Conservation (phyloP, 2,797 vertebrate species). For the Pseudochirops cupreus region DNA sequence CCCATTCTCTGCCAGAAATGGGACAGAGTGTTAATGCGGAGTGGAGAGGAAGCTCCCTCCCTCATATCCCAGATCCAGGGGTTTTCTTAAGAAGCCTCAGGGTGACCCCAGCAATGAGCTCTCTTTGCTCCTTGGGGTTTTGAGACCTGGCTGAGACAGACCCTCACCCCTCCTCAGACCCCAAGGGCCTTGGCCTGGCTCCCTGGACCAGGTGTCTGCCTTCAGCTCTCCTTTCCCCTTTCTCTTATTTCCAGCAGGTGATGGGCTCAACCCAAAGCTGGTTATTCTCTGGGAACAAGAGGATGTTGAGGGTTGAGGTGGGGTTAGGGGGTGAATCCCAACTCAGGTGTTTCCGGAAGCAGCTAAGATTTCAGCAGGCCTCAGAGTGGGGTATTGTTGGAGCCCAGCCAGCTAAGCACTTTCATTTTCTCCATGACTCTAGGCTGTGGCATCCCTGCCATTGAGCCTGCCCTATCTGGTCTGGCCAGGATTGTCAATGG, state of each 20-base stretch:
- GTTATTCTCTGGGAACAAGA: neutral
- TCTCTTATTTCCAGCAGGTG: neutral
- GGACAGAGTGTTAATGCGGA: neutral
- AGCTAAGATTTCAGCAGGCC: neutral
- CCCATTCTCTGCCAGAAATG: neutral
- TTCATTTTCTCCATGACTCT: fast-evolving
- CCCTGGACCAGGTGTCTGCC: neutral
- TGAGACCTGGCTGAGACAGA: neutral
- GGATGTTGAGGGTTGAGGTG: neutral
- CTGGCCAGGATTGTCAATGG: slow-evolving; percentile 92
- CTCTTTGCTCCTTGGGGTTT: neutral
- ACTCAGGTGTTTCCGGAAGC: neutral
- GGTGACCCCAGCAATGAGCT: fast-evolving
- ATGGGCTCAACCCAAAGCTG: neutral
- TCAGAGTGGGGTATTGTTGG: neutral
- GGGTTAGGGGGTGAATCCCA: fast-evolving
- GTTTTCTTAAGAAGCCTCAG: neutral
- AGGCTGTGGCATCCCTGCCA: slow-evolving; percentile 92
- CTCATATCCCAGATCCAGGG: neutral
- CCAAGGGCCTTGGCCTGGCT: neutral
- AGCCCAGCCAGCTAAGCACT: neutral
- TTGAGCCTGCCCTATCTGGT: slow-evolving; percentile 87
- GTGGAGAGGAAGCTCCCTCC: neutral
- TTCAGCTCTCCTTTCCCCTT: neutral
- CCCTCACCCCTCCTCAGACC: neutral